Percentiles rank a stretch among this genome's conserved stretches.
phyloP scores from a whole-genome alignment of 2,797 vertebrate species.

The Phataginus tetradactyla region DNA sequence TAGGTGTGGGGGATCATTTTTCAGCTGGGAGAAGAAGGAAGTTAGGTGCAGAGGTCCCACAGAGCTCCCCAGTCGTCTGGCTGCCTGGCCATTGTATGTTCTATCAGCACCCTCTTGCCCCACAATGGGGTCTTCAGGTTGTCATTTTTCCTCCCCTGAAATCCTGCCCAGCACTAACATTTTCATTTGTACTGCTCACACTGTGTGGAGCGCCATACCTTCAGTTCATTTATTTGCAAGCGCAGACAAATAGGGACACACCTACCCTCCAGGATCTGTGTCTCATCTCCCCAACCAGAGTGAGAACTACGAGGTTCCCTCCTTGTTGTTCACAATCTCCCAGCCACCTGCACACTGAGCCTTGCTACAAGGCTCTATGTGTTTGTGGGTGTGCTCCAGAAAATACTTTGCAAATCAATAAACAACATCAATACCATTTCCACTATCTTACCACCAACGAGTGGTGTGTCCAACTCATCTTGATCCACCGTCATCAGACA shows the following conservation, averaged over 20 bases:
- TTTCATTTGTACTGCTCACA: neutral
- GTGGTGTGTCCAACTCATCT: neutral
- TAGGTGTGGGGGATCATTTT: neutral
- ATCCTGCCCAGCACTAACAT: neutral
- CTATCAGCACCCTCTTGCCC: rapidly evolving
- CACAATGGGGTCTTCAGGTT: neutral
- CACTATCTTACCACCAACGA: neutral
- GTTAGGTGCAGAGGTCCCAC: neutral
- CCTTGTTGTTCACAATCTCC: neutral
- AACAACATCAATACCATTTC: neutral
- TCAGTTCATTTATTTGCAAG: neutral
- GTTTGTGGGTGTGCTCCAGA: neutral
- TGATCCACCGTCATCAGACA: neutral
- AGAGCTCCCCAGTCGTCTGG: neutral
- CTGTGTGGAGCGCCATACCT: too few species aligned
- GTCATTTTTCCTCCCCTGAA: neutral
- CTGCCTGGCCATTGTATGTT: neutral
- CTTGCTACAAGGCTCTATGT: neutral
- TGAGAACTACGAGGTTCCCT: neutral
- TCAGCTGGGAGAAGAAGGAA: constrained; percentile 17
- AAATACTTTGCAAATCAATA: neutral
- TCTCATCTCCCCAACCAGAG: neutral
- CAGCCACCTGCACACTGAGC: neutral
- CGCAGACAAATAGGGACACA: neutral
- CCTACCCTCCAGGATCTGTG: neutral